Evolutionary conservation across 2,888 invertebrate species (phyloP).

Genomic region (Dicranocentrus wangi): DNA sequence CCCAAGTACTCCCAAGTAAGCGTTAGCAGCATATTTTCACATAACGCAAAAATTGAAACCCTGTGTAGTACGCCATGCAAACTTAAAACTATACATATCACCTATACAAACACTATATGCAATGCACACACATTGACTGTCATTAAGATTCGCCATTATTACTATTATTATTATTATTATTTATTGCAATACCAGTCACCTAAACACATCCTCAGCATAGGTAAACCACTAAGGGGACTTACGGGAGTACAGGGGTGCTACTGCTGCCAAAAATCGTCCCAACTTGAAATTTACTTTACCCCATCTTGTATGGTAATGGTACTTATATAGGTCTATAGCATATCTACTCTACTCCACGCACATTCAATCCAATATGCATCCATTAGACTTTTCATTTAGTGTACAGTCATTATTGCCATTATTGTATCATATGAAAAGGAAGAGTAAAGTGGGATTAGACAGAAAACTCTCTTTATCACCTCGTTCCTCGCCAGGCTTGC

Average conservation of each 20-base stretch:
- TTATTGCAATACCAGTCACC: constrained; percentile 23
- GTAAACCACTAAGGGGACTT: neutral
- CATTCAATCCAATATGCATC: neutral
- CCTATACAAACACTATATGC: neutral
- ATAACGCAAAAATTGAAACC: neutral
- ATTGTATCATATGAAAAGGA: constrained; percentile 35
- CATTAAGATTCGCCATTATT: constrained; percentile 14
- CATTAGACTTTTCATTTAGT: neutral
- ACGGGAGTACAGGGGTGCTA: neutral
- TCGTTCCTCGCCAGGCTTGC: constrained; percentile 1
- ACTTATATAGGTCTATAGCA: too few relatives aligned
- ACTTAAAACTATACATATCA: neutral
- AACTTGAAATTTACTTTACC: neutral
- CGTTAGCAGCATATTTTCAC: too few relatives aligned
- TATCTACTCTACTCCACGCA: neutral
- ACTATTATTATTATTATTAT: constrained; percentile 20
- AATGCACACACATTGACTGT: neutral
- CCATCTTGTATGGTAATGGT: neutral
- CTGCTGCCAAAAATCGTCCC: neutral
- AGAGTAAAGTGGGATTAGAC: constrained; percentile 37
- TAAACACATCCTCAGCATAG: neutral
- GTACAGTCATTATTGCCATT: constrained; percentile 28
- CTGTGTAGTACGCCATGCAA: neutral
- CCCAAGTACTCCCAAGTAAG: too few relatives aligned
- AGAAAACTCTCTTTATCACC: constrained; percentile 17